Evolutionary conservation across 2,888 invertebrate genomes (phyloP).

Genomic region (Leucoptera coffeella): DNA sequence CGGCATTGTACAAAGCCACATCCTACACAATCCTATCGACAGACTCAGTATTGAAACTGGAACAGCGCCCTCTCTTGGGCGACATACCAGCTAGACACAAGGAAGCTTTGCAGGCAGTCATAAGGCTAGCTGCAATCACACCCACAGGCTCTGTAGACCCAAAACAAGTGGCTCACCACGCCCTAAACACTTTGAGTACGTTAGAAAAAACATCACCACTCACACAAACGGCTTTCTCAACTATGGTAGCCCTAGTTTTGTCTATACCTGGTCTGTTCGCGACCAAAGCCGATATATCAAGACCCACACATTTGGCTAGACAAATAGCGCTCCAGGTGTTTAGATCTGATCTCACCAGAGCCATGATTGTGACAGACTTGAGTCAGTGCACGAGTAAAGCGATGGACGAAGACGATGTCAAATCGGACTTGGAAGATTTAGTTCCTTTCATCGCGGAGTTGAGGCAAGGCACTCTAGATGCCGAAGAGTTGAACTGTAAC

Average conservation of each 20-base stretch:
- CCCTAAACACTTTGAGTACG: slow-evolving; percentile 18
- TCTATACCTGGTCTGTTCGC: slow-evolving; percentile 66
- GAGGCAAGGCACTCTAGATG: slow-evolving; percentile 14
- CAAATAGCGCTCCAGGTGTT: slow-evolving; percentile 76
- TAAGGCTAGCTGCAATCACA: slow-evolving; percentile 40
- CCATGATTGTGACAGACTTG: slow-evolving; percentile 60
- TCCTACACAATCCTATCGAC: slow-evolving; percentile 75
- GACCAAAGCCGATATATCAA: slow-evolving; percentile 47
- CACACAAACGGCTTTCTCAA: slow-evolving; percentile 80
- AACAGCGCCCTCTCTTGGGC: slow-evolving; percentile 65
- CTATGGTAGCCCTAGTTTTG: slow-evolving; percentile 71
- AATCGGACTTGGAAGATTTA: slow-evolving; percentile 20
- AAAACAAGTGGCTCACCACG: slow-evolving; percentile 31
- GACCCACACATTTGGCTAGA: slow-evolving; percentile 68
- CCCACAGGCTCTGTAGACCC: slow-evolving; percentile 28
- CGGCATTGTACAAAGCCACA: slow-evolving; percentile 66
- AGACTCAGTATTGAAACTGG: slow-evolving; percentile 65
- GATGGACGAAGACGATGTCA: slow-evolving; percentile 52
- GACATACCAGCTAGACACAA: slow-evolving; percentile 71
- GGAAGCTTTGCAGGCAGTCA: slow-evolving; percentile 68
- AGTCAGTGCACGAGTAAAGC: slow-evolving; percentile 26
- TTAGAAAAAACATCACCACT: slow-evolving; percentile 60
- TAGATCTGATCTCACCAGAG: slow-evolving; percentile 73
- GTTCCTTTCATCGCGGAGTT: slow-evolving; percentile 19
- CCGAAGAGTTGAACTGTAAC: slow-evolving; percentile 13